These are phyloP conservation scores for Chionoecetes opilio DNA, from an alignment of 1,140 invertebrate species.

Conservation along the genomic window DNA sequence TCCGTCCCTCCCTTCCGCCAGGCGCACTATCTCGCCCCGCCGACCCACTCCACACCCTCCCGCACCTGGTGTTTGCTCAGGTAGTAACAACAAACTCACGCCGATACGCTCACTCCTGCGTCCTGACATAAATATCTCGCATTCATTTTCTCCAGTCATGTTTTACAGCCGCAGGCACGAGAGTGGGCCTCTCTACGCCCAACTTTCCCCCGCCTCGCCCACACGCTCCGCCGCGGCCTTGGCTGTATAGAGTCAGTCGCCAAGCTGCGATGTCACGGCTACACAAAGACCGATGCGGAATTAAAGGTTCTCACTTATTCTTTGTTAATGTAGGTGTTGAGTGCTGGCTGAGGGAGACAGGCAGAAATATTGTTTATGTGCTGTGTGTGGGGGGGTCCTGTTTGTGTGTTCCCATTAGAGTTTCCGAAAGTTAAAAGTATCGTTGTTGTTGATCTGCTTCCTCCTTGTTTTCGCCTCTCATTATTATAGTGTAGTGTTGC, in stretches of 20 bases:
- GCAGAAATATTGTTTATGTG: too few species aligned
- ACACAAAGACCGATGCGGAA: not conserved
- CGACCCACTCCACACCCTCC: not conserved
- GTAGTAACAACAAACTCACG: not conserved
- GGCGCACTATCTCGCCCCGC: not conserved
- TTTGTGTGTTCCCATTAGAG: too few species aligned
- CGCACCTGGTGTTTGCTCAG: not conserved
- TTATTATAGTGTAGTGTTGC: too few species aligned
- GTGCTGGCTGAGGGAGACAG: too few species aligned
- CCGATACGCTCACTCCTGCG: not conserved
- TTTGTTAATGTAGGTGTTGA: too few species aligned
- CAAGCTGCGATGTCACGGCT: constrained; percentile 1
- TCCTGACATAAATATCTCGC: not conserved
- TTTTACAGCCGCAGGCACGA: not conserved
- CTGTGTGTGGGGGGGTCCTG: too few species aligned
- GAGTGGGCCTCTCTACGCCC: not conserved
- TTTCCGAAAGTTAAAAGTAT: too few species aligned
- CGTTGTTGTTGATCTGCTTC: too few species aligned
- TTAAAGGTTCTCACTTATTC: not conserved
- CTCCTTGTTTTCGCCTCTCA: too few species aligned
- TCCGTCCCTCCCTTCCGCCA: not conserved
- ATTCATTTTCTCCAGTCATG: constrained; percentile 19
- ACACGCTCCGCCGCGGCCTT: not conserved
- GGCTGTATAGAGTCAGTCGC: not conserved
- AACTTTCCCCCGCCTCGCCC: not conserved